These are phyloP conservation scores for Triplophysa dalaica DNA, from an alignment of 2,113 vertebrate species.

Conservation along the genomic window DNA sequence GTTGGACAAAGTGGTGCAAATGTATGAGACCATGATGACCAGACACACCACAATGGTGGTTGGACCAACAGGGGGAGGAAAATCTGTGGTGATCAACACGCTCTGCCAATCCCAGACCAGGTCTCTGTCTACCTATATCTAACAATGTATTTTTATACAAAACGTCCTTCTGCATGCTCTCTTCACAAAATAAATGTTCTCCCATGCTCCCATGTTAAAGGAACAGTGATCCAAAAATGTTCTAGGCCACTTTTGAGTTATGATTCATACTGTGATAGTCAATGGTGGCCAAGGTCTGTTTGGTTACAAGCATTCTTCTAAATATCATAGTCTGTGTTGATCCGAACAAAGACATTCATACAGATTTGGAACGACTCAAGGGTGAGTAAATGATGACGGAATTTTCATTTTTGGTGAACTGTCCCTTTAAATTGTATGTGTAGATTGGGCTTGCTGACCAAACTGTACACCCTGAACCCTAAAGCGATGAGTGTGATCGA, in stretches of 20 bases:
- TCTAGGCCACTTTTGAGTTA: no score
- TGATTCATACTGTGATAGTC: no score
- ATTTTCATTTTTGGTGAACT: no score
- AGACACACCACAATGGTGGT: slow-evolving; percentile 96
- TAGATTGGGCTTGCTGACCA: slow-evolving; percentile 87
- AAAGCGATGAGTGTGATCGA: slow-evolving; percentile 95
- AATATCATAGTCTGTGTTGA: no score
- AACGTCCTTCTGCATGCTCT: not conserved
- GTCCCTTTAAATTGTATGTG: slow-evolving; percentile 9
- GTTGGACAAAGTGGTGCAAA: slow-evolving; percentile 97
- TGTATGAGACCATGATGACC: slow-evolving; percentile 98
- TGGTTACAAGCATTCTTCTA: no score
- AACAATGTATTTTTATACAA: not conserved
- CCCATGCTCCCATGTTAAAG: not conserved
- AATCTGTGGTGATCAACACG: slow-evolving; percentile 91
- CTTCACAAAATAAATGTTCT: not conserved
- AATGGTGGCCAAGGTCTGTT: no score
- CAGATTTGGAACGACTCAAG: no score
- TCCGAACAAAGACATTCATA: no score
- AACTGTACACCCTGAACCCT: slow-evolving; percentile 87
- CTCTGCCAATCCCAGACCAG: slow-evolving; percentile 92
- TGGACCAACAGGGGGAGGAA: slow-evolving; percentile 94
- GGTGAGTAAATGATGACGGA: no score
- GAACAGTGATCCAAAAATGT: no score
- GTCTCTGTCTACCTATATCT: slow-evolving; percentile 69